Base-by-base conservation (phyloP, 2,888 invertebrate genomes). In the Epistrophe grossulariae region DNA sequence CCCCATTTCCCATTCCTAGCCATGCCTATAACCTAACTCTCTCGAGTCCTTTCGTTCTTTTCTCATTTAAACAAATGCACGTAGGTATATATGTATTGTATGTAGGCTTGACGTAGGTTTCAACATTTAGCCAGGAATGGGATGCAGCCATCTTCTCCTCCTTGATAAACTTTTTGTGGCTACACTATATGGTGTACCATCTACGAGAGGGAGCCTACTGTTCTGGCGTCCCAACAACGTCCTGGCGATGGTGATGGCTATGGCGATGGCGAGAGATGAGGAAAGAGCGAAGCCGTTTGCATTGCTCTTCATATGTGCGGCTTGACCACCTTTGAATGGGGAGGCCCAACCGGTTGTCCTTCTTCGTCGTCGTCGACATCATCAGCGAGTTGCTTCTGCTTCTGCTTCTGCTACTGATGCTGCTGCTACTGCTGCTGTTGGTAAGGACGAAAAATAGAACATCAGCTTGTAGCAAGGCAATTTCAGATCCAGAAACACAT, bases 241-340 rank as follows among this genome's bases (percentile, higher is more conserved):
- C 43, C 62, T 62, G 40, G 19, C 60, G 60, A 60, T 60, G 28
- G n/a, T 45, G 28, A 48, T 62, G 40, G 19, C 60, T 40, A 60
- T 60, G 28, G n/a, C 64, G 28, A 48, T 45, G 64, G 43, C 17
- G 28, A 76, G 66, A 76, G 76, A 48, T 48, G 87, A 83, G 79
- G 79, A 77, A 71, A 79, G 83, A 83, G 71, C 74, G 79, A 85
- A 87, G 78, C 78, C 82, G 83, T 83, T 87, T 87, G 87, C 76
- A 83, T 79, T 87, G 87, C 87, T 87, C 83, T 87, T 87, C 87
- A 87, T 87, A 83, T 87, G 87, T 87, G 87, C 87, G 83, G 87
- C 87, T 87, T 87, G 87, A 87, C 87, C 87, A 87, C 87, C 87
- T 87, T 87, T 72, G 83, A 87, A 87, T 87, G 87, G 79, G 82